Evolutionary conservation across 2,113 vertebrate species (phyloP), one percentile per base, ranked within the genome.

Genomic region (Leuciscus idus): DNA sequence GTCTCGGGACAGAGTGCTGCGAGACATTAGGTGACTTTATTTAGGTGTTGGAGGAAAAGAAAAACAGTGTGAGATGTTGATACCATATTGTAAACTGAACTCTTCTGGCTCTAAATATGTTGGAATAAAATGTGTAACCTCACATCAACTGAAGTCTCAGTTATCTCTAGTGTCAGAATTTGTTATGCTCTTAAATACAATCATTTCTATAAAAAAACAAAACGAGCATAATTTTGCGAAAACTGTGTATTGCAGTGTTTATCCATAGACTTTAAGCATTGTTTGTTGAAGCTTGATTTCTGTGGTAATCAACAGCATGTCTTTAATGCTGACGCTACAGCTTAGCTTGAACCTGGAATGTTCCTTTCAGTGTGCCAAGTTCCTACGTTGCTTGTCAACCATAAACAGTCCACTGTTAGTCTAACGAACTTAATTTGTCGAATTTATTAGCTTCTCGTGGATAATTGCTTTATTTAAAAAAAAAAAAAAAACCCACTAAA

Each of bases 301-400:
- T 48, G 6, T 76, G 13, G 73, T 50, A 8, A 48, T 28, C 46
- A 50, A 28, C 70, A 43, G 70, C 70, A n/a, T 76, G 26, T 33
- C 26, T 77, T 33, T n/a, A 77, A 33, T 52, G 50, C 8, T 55
- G 48, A 77, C 15, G 2, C 48, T 48, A 76, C 13, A 76, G 26
- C 74, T 52, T 52, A 52, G 23, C 39, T 43, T 73, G 23, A 73
- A 73, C 5, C 11, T 74, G 39, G 39, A 74, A 74, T 74, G 72
- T 46, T 73, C 11, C 39, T n/a, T 46, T 73, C n/a, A 73, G 46
- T 74, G 39, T 48, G 72, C 72, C 72, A 48, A 48, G 72, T 46
- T 75, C 43, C 72, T 75, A 48, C 6, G 13, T 75, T 48, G 72
- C 23, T 48, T 48, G 43, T 74, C 36, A 43, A 72, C 68, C 19